A percentile compares a stretch with the other conserved stretches of the same genome.
Evolutionary conservation across 1,140 invertebrate species (phyloP).

Genomic region (Tetragonula clypearis): DNA sequence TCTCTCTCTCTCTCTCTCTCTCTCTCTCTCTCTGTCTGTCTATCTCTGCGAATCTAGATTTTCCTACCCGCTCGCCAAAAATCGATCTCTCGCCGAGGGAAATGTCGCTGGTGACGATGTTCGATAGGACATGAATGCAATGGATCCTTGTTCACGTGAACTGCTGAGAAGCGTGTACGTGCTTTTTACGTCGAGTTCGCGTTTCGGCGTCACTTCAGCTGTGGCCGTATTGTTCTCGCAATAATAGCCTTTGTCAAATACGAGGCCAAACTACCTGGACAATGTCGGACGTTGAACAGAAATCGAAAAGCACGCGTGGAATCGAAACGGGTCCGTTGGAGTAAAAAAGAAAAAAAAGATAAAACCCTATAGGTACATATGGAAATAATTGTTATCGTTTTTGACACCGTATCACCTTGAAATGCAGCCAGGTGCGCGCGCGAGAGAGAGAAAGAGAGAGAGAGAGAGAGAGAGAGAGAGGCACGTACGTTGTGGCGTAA

Average conservation of each 20-base stretch:
- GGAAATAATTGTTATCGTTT: slow-evolving; percentile 10
- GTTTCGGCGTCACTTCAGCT: neutral
- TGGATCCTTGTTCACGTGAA: neutral
- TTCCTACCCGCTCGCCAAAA: no score
- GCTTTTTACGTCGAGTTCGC: neutral
- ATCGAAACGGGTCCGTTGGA: neutral
- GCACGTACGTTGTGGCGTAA: slow-evolving; percentile 6
- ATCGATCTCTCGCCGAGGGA: no score
- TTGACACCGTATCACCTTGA: neutral
- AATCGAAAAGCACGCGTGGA: neutral
- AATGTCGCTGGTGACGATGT: neutral
- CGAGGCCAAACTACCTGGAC: no score
- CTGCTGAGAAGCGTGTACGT: neutral
- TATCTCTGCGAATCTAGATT: no score
- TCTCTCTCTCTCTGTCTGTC: neutral
- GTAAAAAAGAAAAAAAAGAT: neutral
- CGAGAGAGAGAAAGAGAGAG: neutral
- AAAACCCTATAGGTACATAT: neutral
- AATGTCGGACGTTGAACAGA: neutral
- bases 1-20: no score
- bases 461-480: neutral
- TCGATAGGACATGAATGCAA: neutral
- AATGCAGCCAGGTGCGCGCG: slow-evolving; percentile 36
- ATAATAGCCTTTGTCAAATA: slow-evolving; percentile 2
- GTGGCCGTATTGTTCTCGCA: neutral